Conservation (phyloP, 2,797 vertebrate genomes). For the Spondyliosoma cantharus region DNA sequence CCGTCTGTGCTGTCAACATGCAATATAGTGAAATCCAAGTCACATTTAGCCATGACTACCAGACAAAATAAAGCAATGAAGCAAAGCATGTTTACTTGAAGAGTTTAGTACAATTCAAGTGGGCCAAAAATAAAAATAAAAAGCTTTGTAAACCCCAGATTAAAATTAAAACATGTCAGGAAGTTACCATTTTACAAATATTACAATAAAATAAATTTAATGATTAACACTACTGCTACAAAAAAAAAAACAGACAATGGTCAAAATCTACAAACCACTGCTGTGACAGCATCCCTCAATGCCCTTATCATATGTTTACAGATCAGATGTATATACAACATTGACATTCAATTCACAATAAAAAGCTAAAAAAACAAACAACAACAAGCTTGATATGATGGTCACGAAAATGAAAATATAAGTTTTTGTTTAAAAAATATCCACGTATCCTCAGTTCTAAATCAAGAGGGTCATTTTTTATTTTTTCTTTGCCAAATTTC, state of each 20-base stretch:
- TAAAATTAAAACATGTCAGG: conserved; percentile 43
- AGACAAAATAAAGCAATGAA: conserved; percentile 28
- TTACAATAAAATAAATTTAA: conserved; percentile 58
- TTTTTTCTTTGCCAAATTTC: conserved; percentile 92
- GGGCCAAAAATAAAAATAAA: conserved; percentile 47
- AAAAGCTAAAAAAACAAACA: conserved; percentile 34
- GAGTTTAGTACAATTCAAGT: conserved; percentile 45
- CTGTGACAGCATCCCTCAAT: conserved; percentile 31
- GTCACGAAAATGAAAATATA: conserved; percentile 46
- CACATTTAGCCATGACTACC: not conserved
- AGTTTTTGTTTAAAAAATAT: conserved; percentile 47
- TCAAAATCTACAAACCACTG: conserved; percentile 21
- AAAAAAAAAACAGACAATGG: conserved; percentile 38
- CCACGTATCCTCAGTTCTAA: conserved; percentile 12
- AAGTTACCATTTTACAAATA: conserved; percentile 52
- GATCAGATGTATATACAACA: conserved; percentile 41
- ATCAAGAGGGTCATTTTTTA: conserved; percentile 31
- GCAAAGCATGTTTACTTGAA: conserved; percentile 47
- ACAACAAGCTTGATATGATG: conserved; percentile 28
- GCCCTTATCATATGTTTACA: conserved; percentile 29
- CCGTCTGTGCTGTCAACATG: not conserved
- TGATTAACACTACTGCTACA: conserved; percentile 39
- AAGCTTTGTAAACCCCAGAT: conserved; percentile 38
- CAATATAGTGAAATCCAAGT: conserved; percentile 1
- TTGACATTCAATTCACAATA: conserved; percentile 38